Evolutionary conservation across 2,888 invertebrate species (phyloP).

Genomic region (Aphelenchoides bicaudatus): DNA sequence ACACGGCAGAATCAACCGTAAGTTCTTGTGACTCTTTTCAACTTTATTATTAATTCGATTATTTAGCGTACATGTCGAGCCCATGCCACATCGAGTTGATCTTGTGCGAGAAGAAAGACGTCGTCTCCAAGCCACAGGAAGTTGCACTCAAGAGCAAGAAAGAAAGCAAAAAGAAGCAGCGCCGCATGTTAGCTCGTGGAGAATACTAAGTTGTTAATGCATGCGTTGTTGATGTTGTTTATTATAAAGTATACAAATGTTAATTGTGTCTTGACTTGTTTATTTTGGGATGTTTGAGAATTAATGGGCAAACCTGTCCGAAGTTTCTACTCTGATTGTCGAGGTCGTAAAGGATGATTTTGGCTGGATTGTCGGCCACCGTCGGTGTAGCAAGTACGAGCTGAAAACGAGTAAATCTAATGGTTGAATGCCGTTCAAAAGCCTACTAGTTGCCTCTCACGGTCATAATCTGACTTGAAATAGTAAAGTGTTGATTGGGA

Average conservation of each 20-base stretch:
- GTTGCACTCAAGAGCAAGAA: constrained; percentile 83
- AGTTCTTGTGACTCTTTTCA: constrained; percentile 62
- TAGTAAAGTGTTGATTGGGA: too few relatives aligned
- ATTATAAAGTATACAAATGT: too few relatives aligned
- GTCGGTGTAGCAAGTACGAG: constrained; percentile 4
- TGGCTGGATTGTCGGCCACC: constrained; percentile 13
- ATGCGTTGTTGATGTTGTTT: constrained; percentile 8
- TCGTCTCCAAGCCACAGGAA: constrained; percentile 76
- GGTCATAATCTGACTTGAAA: constrained; percentile 20
- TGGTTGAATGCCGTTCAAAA: too few relatives aligned
- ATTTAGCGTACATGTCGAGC: constrained; percentile 88
- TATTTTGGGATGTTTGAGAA: too few relatives aligned
- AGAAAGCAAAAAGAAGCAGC: constrained; percentile 91
- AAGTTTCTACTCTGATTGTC: constrained; percentile 5
- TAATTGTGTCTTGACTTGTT: too few relatives aligned
- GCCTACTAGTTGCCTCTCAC: too few relatives aligned
- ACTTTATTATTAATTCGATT: too few relatives aligned
- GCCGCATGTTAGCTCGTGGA: constrained; percentile 69
- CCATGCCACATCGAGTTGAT: constrained; percentile 98
- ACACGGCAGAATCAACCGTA: constrained; percentile 95
- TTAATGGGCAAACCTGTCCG: constrained; percentile 16
- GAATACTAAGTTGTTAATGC: constrained; percentile 37
- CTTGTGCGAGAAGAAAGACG: constrained; percentile 89
- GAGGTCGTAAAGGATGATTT: constrained; percentile 16
- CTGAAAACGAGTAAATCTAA: too few relatives aligned